Base-by-base conservation (phyloP, 2,888 invertebrate genomes). In the Philhelius pedissequus region DNA sequence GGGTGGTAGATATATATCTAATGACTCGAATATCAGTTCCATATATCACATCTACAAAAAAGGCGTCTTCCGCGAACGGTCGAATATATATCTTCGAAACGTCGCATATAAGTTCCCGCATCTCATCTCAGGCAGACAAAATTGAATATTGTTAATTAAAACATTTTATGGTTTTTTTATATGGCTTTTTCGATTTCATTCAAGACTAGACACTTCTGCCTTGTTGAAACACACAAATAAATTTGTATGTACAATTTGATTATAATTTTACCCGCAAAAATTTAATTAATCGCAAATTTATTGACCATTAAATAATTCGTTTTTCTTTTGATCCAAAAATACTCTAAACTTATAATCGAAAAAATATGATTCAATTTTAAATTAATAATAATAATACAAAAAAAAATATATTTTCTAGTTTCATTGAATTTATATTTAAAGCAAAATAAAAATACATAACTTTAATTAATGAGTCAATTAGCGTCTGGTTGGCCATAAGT, bases 241-340 rank as follows among this genome's bases (percentile, higher is more conserved):
- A 1, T 18, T 15, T 18, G 9, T 18, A 18, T 18, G 15, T 8
- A 30, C 18, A 54, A 56, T 35, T n/a, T 27, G 15, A 30, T 30
- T 5, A 4, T 52, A 20, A 56, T 35, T 35, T 13, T 18, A 56
- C 20, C 56, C 13, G 20, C 30, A 56, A 20, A 18, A 18, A 56
- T 35, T 20, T 32, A 56, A 35, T 56, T 56, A 56, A 56, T 56
- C 7, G 20, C 56, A 56, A 56, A 56, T 56, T 32, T 56, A 56
- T 56, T 35, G 56, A 20, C 7, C 54, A 54, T 54, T 54, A 18
- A 54, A 32, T 32, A 32, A n/a, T 54, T 54, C 56, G 13, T 13
- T 35, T n/a, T 56, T 56, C 56, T 56, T 56, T 56, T 56, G 56
- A 56, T 56, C 32, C 20, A 20, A 56, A 35, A 56, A 56, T 56